These are phyloP conservation scores for Selenia dentaria DNA, from an alignment of 2,888 invertebrate species.

Conservation along the genomic window DNA sequence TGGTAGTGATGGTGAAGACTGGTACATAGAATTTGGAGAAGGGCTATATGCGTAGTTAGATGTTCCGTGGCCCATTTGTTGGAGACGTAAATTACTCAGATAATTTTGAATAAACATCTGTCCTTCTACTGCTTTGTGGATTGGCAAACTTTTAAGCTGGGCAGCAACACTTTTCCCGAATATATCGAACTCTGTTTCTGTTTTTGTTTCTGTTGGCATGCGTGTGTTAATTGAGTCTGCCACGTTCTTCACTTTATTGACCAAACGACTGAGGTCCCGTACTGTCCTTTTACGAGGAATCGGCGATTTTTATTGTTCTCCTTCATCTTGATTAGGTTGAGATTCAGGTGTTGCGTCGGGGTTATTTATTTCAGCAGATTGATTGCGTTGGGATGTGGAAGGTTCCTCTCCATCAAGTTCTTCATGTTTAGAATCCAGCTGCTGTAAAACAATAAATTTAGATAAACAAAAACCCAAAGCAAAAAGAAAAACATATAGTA, in stretches of 20 bases:
- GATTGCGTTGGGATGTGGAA: slow-evolving; percentile 9
- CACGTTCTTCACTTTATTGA: slow-evolving; percentile 27
- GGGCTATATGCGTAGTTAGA: slow-evolving; percentile 14
- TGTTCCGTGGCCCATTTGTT: slow-evolving; percentile 21
- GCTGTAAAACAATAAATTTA: slow-evolving; percentile 14
- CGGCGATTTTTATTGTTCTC: slow-evolving; percentile 24
- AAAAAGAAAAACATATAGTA: slow-evolving; percentile 4
- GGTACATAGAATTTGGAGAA: slow-evolving; percentile 3
- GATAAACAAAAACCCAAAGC: slow-evolving; percentile 8
- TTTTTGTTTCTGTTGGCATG: slow-evolving; percentile 9
- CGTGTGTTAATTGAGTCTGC: slow-evolving; percentile 21
- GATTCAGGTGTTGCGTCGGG: slow-evolving; percentile 13
- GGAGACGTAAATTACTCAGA: slow-evolving; percentile 23
- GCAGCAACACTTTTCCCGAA: slow-evolving; percentile 31
- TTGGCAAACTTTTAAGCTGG: slow-evolving; percentile 28
- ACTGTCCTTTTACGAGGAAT: slow-evolving; percentile 26
- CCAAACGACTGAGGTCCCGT: slow-evolving; percentile 24
- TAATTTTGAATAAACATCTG: slow-evolving; percentile 4
- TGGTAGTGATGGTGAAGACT: slow-evolving; percentile 17
- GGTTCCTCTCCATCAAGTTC: background rate
- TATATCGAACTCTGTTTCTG: slow-evolving; percentile 31
- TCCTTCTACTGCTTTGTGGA: background rate
- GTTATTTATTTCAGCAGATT: slow-evolving; percentile 20
- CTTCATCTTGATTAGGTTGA: slow-evolving; percentile 12
- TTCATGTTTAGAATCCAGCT: slow-evolving; percentile 21